A percentile compares a stretch with the other conserved stretches of the same genome.
These are phyloP conservation scores for Eurois occulta DNA, from an alignment of 2,888 invertebrate genomes.

Conservation along the genomic window DNA sequence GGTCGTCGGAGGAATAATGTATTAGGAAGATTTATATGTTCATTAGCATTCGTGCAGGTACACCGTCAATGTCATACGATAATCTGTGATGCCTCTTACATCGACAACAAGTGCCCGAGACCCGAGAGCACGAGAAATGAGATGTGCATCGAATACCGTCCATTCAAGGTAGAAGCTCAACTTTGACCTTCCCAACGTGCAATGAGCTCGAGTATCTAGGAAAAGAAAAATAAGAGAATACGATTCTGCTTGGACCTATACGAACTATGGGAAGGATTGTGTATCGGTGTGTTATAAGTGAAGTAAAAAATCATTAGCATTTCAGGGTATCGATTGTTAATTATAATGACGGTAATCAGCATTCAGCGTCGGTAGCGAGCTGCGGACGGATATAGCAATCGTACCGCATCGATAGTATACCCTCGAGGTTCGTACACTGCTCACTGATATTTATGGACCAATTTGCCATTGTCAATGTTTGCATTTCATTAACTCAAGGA, in stretches of 20 bases:
- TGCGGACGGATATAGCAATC: constrained; percentile 71
- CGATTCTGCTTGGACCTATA: background rate
- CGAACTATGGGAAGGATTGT: background rate
- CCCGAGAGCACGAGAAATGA: constrained; percentile 69
- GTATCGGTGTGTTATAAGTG: constrained; percentile 19
- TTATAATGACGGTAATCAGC: constrained; percentile 79
- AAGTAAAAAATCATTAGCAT: constrained; percentile 59
- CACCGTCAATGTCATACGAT: constrained; percentile 81
- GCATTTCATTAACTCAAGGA: constrained; percentile 75
- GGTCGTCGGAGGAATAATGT: constrained; percentile 75
- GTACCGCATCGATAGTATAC: constrained; percentile 60
- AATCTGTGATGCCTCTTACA: constrained; percentile 79
- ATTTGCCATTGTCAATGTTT: constrained; percentile 76
- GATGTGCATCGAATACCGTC: constrained; percentile 75
- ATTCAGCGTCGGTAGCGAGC: constrained; percentile 72
- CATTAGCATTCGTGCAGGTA: constrained; percentile 80
- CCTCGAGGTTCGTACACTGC: constrained; percentile 66
- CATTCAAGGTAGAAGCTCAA: constrained; percentile 72
- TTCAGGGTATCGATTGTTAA: constrained; percentile 71
- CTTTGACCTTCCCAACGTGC: constrained; percentile 70
- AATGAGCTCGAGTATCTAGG: constrained; percentile 22
- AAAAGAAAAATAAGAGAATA: constrained; percentile 19
- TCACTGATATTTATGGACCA: constrained; percentile 74
- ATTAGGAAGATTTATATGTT: constrained; percentile 71
- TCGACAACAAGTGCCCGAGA: constrained; percentile 62